Percentiles rank a stretch among this genome's conserved stretches.
These are phyloP conservation scores for Penaeus japonicus DNA, from an alignment of 1,140 invertebrate genomes.

Conservation along the genomic window DNA sequence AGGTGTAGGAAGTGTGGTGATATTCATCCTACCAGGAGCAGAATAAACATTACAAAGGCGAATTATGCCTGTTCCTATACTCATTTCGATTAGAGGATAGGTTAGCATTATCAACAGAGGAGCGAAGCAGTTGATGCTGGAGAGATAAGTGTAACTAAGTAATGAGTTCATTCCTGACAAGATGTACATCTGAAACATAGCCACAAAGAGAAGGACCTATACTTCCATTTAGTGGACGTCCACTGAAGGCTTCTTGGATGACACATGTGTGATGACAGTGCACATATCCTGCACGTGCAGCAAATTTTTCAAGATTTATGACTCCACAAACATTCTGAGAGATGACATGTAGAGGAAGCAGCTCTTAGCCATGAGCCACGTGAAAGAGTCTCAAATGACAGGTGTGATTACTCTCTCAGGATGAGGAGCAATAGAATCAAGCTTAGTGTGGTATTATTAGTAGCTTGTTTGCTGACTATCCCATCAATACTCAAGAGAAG, in stretches of 20 bases:
- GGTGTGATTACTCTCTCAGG: background rate
- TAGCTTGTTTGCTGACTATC: too few species aligned
- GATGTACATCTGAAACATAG: background rate
- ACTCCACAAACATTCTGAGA: slow-evolving; percentile 19
- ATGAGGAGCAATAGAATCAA: background rate
- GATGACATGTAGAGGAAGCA: background rate
- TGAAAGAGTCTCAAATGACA: background rate
- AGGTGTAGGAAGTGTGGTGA: background rate
- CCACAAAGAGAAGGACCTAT: background rate
- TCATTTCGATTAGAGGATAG: background rate
- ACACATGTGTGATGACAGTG: background rate
- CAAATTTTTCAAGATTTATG: background rate
- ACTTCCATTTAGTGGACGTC: background rate
- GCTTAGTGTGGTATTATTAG: too few species aligned
- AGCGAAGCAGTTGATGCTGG: background rate
- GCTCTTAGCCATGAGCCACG: background rate
- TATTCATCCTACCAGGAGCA: background rate
- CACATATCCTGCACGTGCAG: background rate
- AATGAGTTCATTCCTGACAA: background rate
- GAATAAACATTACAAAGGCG: background rate
- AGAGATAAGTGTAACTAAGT: background rate
- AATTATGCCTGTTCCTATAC: background rate
- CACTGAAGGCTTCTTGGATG: slow-evolving; percentile 4
- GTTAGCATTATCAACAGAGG: background rate
- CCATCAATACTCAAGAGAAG: too few species aligned